phyloP scores from a whole-genome alignment of 2,888 invertebrate genomes.

The Anagyrus pseudococci region DNA sequence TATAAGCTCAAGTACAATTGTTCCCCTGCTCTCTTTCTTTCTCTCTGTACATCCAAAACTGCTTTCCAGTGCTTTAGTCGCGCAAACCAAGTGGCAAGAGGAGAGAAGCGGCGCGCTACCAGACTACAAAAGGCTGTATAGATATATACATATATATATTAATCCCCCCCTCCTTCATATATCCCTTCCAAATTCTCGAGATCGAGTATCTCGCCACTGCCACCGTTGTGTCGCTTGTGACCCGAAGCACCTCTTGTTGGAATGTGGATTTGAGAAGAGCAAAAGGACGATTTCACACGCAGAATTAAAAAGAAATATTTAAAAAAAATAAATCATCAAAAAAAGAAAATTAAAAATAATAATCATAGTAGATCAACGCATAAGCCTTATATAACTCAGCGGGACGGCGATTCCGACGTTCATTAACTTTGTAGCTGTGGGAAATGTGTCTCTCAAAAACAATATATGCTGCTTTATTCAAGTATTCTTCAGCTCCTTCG shows the following conservation, averaged over 20 bases:
- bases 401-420: constrained; percentile 22
- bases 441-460: constrained; percentile 17
- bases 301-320: background rate
- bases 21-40: background rate
- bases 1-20: constrained; percentile 28
- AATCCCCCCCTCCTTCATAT: background rate
- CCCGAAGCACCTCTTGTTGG: constrained; percentile 20
- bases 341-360: constrained; percentile 2
- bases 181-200: constrained; percentile 15
- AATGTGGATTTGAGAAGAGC: constrained; percentile 27
- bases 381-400: background rate
- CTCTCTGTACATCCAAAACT: constrained; percentile 13
- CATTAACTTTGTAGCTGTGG: constrained; percentile 19
- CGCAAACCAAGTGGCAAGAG: constrained; percentile 35
- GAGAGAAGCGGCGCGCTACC: constrained; percentile 25
- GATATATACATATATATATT: background rate
- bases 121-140: constrained; percentile 21
- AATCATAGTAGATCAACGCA: background rate
- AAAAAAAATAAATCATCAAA: constrained; percentile 5
- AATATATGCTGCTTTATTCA: constrained; percentile 14
- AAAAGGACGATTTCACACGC: constrained; percentile 15
- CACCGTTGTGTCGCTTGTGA: constrained; percentile 26
- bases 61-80: constrained; percentile 39
- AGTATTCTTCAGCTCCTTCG: constrained; percentile 26
- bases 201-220: constrained; percentile 24